These are phyloP conservation scores for Myiozetetes cayanensis DNA, from an alignment of 2,113 vertebrate genomes.

Conservation along the genomic window DNA sequence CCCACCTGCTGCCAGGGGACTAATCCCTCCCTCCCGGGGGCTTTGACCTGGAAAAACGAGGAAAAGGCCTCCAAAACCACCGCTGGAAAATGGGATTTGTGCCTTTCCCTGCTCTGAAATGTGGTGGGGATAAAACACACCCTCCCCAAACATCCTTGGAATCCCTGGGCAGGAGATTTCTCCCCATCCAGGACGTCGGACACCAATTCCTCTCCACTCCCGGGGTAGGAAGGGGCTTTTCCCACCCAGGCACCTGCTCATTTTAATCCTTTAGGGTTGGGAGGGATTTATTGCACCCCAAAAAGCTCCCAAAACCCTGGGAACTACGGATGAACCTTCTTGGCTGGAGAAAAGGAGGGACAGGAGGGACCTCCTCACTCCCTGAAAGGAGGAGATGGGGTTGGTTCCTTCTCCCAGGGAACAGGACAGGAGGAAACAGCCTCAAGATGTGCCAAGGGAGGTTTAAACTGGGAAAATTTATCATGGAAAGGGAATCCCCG, in stretches of 20 bases:
- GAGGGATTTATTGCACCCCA: neutral
- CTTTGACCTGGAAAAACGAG: neutral
- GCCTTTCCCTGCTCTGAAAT: neutral
- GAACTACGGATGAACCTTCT: neutral
- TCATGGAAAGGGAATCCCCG: too few relatives aligned
- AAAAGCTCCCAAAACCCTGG: too few relatives aligned
- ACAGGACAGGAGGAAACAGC: neutral
- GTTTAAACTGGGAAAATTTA: neutral
- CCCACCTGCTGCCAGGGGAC: neutral
- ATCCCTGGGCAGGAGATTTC: neutral
- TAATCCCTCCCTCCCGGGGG: neutral
- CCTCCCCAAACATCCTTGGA: neutral
- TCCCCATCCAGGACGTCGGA: neutral
- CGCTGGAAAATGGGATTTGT: neutral
- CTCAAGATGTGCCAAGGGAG: neutral
- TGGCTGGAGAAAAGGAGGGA: neutral
- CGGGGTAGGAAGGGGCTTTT: neutral
- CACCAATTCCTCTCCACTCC: neutral
- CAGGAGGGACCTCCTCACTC: too few relatives aligned
- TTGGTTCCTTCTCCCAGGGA: neutral
- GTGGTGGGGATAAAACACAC: neutral
- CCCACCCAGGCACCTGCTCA: fast-evolving
- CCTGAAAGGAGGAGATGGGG: too few relatives aligned
- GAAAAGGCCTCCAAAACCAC: neutral
- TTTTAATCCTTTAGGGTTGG: neutral